Base-by-base conservation (phyloP, 1,140 invertebrate species). In the Drosophila micromelanica region DNA sequence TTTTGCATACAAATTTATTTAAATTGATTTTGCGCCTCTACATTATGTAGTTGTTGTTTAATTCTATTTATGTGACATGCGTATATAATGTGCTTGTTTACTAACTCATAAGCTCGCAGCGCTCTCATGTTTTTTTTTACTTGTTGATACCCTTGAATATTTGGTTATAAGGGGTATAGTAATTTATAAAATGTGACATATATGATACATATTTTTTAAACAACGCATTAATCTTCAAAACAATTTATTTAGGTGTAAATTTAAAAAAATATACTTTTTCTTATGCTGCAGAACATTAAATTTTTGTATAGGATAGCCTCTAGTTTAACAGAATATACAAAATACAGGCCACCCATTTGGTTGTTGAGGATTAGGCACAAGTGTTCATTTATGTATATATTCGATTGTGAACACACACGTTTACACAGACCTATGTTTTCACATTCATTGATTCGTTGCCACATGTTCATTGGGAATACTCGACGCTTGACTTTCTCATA, bases 51-150 rank as follows among this genome's bases (percentile, higher is more conserved):
- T 27, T 64, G 15, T 52, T 65, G 11, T 59, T 46, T 38, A 17
- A 17, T 56, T 15, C 55, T 46, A 59, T 60, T 60, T 73, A 38
- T 68, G 48, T 73, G 63, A 52, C 55, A 13, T 52, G 62, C 48
- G 46, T 73, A 27, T 11, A 71, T 64, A 67, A 60, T 60, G 15
- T 60, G 55, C 48, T 68, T 32, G 38, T 65, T 59, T 57, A 32
- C 63, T 15, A 57, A 43, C n/a, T 23, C 51, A 59, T 27, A 67
- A 13, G 42, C 20, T 23, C 54, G 15, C 13, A 59, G 46, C 42
- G 48, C 35, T 56, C 11, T 57, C 69, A 65, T 57, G 61, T 57
- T 65, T 71, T 48, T 64, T 49, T 51, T 49, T n/a, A n/a, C 35
- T 64, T 48, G 42, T 20, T 13, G 27, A 45, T 52, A 67, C 54